These are phyloP conservation scores for Charadrius vociferus DNA, from an alignment of 2,113 vertebrate species.

Conservation along the genomic window DNA sequence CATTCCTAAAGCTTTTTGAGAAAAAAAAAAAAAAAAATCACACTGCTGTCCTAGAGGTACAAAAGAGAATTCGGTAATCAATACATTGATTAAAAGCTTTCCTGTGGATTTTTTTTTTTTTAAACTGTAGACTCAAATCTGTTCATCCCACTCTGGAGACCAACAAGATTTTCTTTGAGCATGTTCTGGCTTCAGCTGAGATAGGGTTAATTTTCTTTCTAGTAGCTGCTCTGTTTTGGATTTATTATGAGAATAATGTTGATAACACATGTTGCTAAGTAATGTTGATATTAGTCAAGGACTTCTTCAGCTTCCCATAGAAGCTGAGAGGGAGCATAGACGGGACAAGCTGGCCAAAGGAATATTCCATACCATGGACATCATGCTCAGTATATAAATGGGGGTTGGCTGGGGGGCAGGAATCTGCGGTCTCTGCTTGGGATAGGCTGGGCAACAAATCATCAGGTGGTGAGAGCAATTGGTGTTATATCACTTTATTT, in stretches of 20 bases:
- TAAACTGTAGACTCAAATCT: neutral
- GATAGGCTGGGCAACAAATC: neutral
- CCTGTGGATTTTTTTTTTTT: neutral
- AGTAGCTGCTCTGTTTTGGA: neutral
- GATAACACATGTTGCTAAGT: neutral
- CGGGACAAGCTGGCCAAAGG: neutral
- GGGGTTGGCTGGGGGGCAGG: neutral
- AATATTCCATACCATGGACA: neutral
- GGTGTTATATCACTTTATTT: neutral
- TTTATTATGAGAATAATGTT: neutral
- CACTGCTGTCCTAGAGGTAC: neutral
- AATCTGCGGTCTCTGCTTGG: neutral
- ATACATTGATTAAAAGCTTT: conserved; percentile 8
- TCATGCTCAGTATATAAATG: neutral
- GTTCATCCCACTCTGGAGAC: neutral
- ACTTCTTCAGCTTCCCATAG: neutral
- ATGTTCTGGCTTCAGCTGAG: neutral
- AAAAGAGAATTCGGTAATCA: neutral
- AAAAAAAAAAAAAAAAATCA: neutral
- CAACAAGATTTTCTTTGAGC: neutral
- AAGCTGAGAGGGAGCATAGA: neutral
- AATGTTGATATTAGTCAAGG: neutral
- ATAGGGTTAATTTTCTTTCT: neutral
- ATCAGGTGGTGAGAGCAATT: neutral
- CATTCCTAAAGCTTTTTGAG: neutral